Conservation (phyloP, 1,140 invertebrate genomes). For the Acyrthosiphon pisum region DNA sequence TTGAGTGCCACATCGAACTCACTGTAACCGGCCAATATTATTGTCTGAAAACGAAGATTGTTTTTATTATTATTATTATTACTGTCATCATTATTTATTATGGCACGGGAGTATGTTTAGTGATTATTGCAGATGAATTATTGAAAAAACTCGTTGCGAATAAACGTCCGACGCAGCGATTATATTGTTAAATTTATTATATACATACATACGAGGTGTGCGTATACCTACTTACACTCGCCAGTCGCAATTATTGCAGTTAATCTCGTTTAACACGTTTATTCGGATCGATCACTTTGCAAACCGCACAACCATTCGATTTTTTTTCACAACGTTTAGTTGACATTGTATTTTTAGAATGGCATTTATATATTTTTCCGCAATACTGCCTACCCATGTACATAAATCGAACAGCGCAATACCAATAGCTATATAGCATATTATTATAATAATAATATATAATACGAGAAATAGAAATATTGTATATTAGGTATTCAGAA, state of each 20-base stretch:
- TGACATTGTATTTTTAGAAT: background rate
- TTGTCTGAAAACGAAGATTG: background rate
- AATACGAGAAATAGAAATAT: background rate
- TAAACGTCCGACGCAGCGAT: background rate
- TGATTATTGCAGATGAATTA: background rate
- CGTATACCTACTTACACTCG: background rate
- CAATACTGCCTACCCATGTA: background rate
- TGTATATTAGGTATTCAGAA: background rate
- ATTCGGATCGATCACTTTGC: background rate
- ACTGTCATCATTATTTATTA: background rate
- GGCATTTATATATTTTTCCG: background rate
- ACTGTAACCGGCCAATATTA: background rate
- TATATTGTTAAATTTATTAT: background rate
- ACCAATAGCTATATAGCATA: background rate
- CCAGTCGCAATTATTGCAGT: conserved; percentile 2
- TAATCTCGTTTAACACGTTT: conserved; percentile 24
- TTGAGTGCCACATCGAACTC: background rate
- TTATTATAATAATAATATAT: no score
- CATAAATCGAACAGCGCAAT: background rate
- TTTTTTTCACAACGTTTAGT: background rate
- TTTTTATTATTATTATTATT: background rate
- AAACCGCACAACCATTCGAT: background rate
- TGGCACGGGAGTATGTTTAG: background rate
- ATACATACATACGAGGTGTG: background rate
- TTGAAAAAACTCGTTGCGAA: background rate